Evolutionary conservation across 2,797 vertebrate genomes (phyloP), one percentile per base, ranked within the genome.

Genomic region (Sparidentex hasta): DNA sequence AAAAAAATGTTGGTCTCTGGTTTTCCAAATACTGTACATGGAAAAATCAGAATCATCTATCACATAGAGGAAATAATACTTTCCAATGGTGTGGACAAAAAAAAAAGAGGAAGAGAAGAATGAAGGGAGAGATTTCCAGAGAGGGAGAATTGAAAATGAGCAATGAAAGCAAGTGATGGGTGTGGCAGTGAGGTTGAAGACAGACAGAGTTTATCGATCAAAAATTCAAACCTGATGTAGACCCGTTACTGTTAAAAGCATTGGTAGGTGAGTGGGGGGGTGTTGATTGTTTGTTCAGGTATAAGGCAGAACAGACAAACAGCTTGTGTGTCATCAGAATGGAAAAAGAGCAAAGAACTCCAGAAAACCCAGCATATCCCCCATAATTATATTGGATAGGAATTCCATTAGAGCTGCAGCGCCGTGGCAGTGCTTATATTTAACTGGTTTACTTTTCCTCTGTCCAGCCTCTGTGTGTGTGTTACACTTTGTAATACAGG

Each of bases 41-140:
- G 82, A 87, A 84, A 80, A 85, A 78, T 83, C 43, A 79, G 41
- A 63, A 52, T 55, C 20, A 59, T 85, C 55, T 69, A 69, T 80
- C 63, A 74, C 17, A 55, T 14, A 72, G 18, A 75, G 7, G 20
- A 77, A 8, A 12, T 2, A 16, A 12, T 2, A 16, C 9, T 41
- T 44, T 59, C 47, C 23, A 48, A 25, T 23, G 17, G 13, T 21
- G 57, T 11, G 27, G 29, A 43, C 50, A 25, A n/a, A 29, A 65
- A n/a, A 29, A 65, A 20, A 51, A 67, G 3, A 5, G 11, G 27
- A 5, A 9, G 46, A 41, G 12, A 25, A 14, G 46, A 20, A 57
- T 13, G 4, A 48, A 71, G 29, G 62, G 38, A 21, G 2, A 46
- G 16, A 71, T 7, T 50, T 13, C 7, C 1, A 2, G 5, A 50